Base-by-base conservation (phyloP, 2,888 invertebrate genomes). In the Papilio gigon region DNA sequence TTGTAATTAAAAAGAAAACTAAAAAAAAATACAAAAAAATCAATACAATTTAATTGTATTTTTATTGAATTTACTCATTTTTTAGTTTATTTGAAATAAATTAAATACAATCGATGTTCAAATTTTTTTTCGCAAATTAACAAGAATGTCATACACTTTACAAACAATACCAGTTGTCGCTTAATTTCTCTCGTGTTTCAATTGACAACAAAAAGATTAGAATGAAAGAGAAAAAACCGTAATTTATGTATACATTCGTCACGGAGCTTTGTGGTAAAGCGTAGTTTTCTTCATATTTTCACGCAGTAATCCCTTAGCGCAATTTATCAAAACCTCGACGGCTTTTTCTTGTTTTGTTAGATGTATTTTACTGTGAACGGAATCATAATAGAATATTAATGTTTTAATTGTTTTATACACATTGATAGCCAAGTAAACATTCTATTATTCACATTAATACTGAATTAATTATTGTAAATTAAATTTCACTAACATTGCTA, bases 281-380 rank as follows among this genome's bases (percentile, higher is more conserved):
- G 83, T 81, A 80, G 83, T 83, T 87, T 86, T 85, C 85, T 85
- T 84, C 85, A 85, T 86, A 85, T 85, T 85, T 81, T 79, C 80
- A 76, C 77, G 75, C 73, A 81, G 86, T 85, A 87, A 87, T 86
- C 84, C 86, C 80, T 77, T 75, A 78, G 75, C 76, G 80, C 82
- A 81, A 88, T 88, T 88, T 88, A 85, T 88, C 87, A 88, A 86
- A 68, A 68, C 64, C 68, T 68, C 68, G 62, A 68, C 64, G 64
- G 64, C 40, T 60, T 60, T 68, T 60, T 53, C 67, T 62, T 68
- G 53, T 68, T 59, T 64, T 58, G 68, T 50, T 60, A 40, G 17
- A 47, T 59, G 47, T 68, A 64, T 68, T 64, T 67, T 56, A 25
- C n/a, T 60, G 30, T 58, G 33, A 53, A 64, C 50, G 50, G 60